Conservation (phyloP, 1,140 invertebrate genomes). For the Dreissena rostriformis region DNA sequence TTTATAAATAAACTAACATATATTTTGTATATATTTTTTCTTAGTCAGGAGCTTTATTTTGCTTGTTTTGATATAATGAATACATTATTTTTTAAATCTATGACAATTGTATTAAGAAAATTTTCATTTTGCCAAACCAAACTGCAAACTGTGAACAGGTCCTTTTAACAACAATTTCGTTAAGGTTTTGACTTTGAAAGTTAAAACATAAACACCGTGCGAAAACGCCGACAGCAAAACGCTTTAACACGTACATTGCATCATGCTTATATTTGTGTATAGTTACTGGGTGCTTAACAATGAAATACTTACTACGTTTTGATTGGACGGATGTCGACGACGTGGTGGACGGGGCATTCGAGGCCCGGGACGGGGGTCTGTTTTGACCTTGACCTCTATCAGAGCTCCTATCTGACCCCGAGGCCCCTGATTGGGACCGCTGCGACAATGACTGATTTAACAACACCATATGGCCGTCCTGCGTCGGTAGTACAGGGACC, state of each 20-base stretch:
- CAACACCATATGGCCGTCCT: constrained; percentile 33
- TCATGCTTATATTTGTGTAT: neutral
- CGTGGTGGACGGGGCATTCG: constrained; percentile 39
- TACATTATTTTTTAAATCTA: no score
- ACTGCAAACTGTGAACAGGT: neutral
- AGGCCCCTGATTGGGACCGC: constrained; percentile 1
- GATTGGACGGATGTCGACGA: constrained; percentile 34
- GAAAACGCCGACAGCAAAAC: neutral
- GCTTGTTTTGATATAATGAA: no score
- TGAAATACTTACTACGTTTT: constrained; percentile 23
- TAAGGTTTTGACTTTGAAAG: neutral
- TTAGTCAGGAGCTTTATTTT: no score
- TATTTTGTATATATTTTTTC: no score
- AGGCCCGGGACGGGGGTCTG: constrained; percentile 26
- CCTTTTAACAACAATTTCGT: neutral
- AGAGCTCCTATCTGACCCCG: neutral
- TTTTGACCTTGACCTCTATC: neutral
- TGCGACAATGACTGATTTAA: neutral
- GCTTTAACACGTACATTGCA: neutral
- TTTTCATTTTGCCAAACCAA: neutral
- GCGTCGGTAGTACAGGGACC: constrained; percentile 38
- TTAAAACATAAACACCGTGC: neutral
- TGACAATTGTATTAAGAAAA: neutral
- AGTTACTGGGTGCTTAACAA: neutral
- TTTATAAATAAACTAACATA: no score